A percentile compares a stretch with the other conserved stretches of the same genome.
Evolutionary conservation across 2,113 vertebrate species (phyloP).

Genomic region (Mesocricetus auratus): DNA sequence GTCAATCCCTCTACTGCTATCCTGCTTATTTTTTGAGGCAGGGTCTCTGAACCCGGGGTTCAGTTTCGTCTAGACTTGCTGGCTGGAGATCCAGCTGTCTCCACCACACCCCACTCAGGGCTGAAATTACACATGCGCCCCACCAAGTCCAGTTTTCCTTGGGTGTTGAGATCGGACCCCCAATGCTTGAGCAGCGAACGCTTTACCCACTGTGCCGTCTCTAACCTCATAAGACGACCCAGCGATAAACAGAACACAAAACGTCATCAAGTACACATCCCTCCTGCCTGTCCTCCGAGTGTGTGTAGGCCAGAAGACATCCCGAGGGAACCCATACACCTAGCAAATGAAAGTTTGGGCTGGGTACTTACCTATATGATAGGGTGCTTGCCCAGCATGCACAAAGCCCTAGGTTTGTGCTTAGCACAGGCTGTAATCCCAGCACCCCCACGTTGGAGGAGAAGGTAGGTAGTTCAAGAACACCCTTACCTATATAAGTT

Average conservation of each 20-base stretch:
- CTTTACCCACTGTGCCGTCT: not conserved
- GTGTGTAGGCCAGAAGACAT: not conserved
- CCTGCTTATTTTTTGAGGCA: not conserved
- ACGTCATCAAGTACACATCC: not conserved
- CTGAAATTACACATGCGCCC: not conserved
- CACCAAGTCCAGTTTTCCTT: not conserved
- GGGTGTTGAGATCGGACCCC: not conserved
- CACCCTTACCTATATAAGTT: not conserved
- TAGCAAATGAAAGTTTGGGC: not conserved
- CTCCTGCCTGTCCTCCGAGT: not conserved
- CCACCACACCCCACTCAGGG: no score
- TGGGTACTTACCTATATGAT: not conserved
- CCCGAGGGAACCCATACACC: not conserved
- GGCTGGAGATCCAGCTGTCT: not conserved
- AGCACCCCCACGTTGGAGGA: not conserved
- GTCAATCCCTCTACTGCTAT: not conserved
- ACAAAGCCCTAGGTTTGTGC: not conserved
- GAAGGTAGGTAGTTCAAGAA: no score
- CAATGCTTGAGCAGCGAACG: not conserved
- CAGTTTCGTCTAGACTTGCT: not conserved
- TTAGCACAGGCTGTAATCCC: not conserved
- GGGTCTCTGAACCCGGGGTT: not conserved
- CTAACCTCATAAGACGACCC: conserved; percentile 24
- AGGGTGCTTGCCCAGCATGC: not conserved
- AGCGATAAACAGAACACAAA: not conserved